Percentiles rank a stretch among this genome's conserved stretches.
Conservation (phyloP, 1,140 invertebrate species). For the Lethrus apterus region DNA sequence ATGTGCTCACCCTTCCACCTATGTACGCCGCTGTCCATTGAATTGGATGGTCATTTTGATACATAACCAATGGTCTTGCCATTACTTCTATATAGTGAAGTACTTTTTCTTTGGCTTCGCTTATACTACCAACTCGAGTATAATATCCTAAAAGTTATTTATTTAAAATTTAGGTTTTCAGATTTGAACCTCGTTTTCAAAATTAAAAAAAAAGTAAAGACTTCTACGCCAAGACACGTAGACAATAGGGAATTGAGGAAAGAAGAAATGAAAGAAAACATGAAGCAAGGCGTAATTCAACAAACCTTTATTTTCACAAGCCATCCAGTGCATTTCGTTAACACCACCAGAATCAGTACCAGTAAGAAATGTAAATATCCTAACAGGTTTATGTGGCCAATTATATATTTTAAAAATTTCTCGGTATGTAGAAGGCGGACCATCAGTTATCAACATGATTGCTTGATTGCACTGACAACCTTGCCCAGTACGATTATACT, state of each 20-base stretch:
- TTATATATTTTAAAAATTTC: conserved; percentile 77
- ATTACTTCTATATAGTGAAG: conserved; percentile 87
- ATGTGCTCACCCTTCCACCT: conserved; percentile 67
- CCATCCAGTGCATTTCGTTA: conserved; percentile 84
- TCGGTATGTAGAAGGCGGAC: conserved; percentile 64
- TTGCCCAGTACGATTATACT: conserved; percentile 72
- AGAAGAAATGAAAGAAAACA: background rate
- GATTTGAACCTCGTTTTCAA: background rate
- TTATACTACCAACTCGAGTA: conserved; percentile 40
- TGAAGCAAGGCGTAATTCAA: background rate
- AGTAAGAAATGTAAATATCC: conserved; percentile 95
- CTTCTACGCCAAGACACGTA: too few relatives aligned
- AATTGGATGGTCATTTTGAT: conserved; percentile 79
- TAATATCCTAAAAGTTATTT: conserved; percentile 33
- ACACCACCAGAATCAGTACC: conserved; percentile 84
- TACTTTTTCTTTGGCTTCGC: conserved; percentile 59
- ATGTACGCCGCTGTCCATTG: conserved; percentile 88
- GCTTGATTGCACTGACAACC: conserved; percentile 95
- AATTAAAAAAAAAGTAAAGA: too few relatives aligned
- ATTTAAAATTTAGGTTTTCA: conserved; percentile 5
- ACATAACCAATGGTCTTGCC: conserved; percentile 84
- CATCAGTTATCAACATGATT: conserved; percentile 93
- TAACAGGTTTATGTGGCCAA: conserved; percentile 81
- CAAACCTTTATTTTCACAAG: conserved; percentile 92
- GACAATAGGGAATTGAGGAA: too few relatives aligned